These are phyloP conservation scores for Apamea anceps DNA, from an alignment of 2,888 invertebrate genomes.

Conservation along the genomic window DNA sequence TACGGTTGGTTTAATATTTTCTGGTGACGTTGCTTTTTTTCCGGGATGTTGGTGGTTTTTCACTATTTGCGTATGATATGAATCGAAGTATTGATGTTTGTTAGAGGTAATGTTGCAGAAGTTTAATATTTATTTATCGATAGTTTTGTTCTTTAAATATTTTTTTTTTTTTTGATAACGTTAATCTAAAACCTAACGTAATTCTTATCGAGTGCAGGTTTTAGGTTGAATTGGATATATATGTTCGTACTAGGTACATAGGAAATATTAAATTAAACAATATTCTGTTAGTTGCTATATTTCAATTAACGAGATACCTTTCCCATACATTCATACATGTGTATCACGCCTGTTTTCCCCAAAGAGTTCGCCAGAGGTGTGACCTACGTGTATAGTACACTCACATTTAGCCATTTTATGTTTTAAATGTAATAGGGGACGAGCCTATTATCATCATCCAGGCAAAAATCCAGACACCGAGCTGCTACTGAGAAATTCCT, in stretches of 20 bases:
- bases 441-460: no score
- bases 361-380: no score
- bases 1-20: constrained; percentile 30
- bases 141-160: not conserved
- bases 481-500: no score
- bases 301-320: no score
- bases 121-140: constrained; percentile 7
- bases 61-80: not conserved
- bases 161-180: not conserved
- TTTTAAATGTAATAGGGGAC: no score
- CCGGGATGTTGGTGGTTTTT: not conserved
- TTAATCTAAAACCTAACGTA: not conserved
- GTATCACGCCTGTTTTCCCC: no score
- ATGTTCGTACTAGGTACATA: not conserved
- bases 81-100: not conserved
- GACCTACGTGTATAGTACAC: no score
- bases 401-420: no score
- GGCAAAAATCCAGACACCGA: no score
- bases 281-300: no score
- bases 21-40: constrained; percentile 30
- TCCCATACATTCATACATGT: no score
- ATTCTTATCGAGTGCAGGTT: not conserved
- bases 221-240: not conserved
- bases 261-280: no score
- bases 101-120: constrained; percentile 27